These are phyloP conservation scores for Argopecten irradians DNA, from an alignment of 1,140 invertebrate species.

Conservation along the genomic window DNA sequence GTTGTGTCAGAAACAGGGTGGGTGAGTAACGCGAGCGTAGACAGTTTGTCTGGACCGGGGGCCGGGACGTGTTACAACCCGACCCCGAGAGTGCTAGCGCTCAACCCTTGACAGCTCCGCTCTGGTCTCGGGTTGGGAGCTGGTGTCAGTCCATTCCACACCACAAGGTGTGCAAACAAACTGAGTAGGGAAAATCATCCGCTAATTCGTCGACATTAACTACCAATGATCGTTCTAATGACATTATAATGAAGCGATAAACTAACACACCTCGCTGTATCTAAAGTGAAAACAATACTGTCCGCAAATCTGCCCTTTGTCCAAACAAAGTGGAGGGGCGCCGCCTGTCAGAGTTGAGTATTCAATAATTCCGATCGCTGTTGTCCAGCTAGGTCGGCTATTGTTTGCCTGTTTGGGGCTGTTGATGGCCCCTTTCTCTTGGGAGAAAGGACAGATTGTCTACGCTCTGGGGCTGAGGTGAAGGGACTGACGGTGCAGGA, in stretches of 20 bases:
- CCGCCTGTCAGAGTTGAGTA: constrained; percentile 7
- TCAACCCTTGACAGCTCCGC: not conserved
- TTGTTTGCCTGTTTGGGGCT: constrained; percentile 7
- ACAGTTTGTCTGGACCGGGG: not conserved
- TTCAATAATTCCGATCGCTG: constrained; percentile 8
- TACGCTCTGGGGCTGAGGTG: not conserved
- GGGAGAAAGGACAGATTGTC: not conserved
- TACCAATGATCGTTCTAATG: not conserved
- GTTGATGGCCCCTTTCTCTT: constrained; percentile 1
- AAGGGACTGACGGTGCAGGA: not conserved
- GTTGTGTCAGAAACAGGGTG: not conserved
- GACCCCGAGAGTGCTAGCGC: not conserved
- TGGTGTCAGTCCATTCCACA: not conserved
- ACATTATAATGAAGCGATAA: constrained; percentile 19
- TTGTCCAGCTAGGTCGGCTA: not conserved
- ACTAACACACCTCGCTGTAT: constrained; percentile 14
- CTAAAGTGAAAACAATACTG: constrained; percentile 16
- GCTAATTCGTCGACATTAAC: not conserved
- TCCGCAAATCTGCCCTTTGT: not conserved
- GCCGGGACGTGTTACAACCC: not conserved
- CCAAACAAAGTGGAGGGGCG: constrained; percentile 4
- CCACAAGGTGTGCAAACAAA: constrained; percentile 4
- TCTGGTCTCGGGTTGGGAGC: not conserved
- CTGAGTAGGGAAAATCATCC: constrained; percentile 14
- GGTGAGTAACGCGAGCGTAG: not conserved